phyloP scores from a whole-genome alignment of 2,797 vertebrate species.

The Danio choprae region DNA sequence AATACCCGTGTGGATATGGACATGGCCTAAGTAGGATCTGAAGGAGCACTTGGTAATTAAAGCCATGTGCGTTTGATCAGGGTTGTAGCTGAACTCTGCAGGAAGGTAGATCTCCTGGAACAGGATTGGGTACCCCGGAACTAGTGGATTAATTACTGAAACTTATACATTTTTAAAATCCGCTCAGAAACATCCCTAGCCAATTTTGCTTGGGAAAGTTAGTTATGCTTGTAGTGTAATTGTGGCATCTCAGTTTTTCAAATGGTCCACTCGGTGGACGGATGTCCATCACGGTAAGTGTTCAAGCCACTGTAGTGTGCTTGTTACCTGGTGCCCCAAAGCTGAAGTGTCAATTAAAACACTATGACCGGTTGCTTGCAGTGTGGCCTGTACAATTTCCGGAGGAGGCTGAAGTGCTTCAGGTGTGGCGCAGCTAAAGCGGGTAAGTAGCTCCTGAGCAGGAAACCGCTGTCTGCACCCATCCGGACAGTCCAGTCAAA shows the following conservation, averaged over 20 bases:
- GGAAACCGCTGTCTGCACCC: constrained; percentile 75
- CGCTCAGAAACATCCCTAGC: background rate
- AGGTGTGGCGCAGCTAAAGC: constrained; percentile 97
- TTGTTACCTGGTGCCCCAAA: constrained; percentile 72
- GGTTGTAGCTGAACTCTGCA: too few species aligned
- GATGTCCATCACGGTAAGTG: constrained; percentile 64
- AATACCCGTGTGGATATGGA: too few species aligned
- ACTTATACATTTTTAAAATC: too few species aligned
- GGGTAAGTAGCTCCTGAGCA: constrained; percentile 84
- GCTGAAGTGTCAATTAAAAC: constrained; percentile 76
- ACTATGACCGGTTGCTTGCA: constrained; percentile 85
- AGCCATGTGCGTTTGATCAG: too few species aligned
- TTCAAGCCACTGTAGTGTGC: constrained; percentile 66
- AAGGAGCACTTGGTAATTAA: too few species aligned
- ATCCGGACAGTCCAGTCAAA: constrained; percentile 63
- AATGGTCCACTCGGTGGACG: background rate
- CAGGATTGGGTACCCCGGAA: too few species aligned
- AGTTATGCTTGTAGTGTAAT: background rate
- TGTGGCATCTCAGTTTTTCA: background rate
- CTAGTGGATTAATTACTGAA: too few species aligned
- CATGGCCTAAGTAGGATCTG: too few species aligned
- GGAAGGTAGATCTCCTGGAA: too few species aligned
- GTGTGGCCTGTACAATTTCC: constrained; percentile 99
- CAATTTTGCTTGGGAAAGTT: background rate
- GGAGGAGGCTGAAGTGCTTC: constrained; percentile 99